Percentiles rank a stretch among this genome's conserved stretches.
Evolutionary conservation across 2,797 vertebrate species (phyloP).

Genomic region (Rallus crepitans): DNA sequence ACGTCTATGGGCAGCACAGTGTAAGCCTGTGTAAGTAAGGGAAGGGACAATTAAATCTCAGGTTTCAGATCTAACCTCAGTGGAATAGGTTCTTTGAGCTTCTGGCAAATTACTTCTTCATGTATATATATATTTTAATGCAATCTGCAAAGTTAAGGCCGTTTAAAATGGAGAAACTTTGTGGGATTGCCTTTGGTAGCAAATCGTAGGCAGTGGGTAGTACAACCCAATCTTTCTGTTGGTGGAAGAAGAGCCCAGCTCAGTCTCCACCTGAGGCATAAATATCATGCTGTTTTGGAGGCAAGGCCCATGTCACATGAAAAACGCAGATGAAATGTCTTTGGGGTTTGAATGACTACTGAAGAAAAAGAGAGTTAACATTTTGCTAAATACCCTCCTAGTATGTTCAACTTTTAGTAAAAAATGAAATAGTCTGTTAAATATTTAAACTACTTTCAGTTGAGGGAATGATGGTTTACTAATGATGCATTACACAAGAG

Average conservation of each 20-base stretch:
- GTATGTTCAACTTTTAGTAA: neutral
- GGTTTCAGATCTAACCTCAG: neutral
- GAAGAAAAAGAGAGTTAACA: neutral
- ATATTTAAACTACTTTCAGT: neutral
- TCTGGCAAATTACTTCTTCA: neutral
- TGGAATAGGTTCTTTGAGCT: neutral
- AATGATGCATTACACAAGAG: neutral
- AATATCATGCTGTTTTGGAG: neutral
- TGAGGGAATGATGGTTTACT: neutral
- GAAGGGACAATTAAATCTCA: neutral
- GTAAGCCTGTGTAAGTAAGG: constrained; percentile 5
- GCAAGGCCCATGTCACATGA: neutral
- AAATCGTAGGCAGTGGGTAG: neutral
- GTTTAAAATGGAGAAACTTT: neutral
- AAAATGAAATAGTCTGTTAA: neutral
- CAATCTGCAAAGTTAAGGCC: neutral
- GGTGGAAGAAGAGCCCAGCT: neutral
- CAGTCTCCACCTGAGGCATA: neutral
- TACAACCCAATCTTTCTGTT: neutral
- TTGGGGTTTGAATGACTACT: neutral
- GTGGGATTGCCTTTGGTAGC: neutral
- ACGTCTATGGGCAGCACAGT: neutral
- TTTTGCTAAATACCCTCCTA: neutral
- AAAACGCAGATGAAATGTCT: neutral
- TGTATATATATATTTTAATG: neutral